A percentile compares a stretch with the other conserved stretches of the same genome.
These are phyloP conservation scores for Artibeus jamaicensis DNA, from an alignment of 2,797 vertebrate species.

Conservation along the genomic window DNA sequence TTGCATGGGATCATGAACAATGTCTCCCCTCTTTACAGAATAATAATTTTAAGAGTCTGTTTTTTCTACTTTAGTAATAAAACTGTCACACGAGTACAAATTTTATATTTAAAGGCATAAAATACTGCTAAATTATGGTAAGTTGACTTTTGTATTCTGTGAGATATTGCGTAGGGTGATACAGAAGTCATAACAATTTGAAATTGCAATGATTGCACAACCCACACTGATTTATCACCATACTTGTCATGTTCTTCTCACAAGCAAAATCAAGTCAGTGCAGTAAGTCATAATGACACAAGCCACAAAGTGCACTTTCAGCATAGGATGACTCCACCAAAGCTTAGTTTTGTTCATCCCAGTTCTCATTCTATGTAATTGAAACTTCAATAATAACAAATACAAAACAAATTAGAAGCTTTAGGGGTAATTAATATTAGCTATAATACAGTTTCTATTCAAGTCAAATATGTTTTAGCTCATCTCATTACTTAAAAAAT, in stretches of 20 bases:
- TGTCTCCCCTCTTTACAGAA: not conserved
- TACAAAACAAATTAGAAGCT: conserved; percentile 13
- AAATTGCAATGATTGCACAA: not conserved
- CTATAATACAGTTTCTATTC: not conserved
- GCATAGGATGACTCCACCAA: not conserved
- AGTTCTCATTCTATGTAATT: conserved; percentile 45
- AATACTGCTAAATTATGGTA: not conserved
- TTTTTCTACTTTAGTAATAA: conserved; percentile 4
- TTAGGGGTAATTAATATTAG: conserved; percentile 1
- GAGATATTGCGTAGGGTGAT: not conserved
- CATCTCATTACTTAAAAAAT: conserved; percentile 24
- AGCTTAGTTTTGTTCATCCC: not conserved
- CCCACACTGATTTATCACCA: not conserved
- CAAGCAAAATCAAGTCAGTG: not conserved
- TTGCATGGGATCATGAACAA: not conserved
- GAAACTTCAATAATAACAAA: conserved; percentile 36
- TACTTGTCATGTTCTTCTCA: not conserved
- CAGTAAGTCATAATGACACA: conserved; percentile 29
- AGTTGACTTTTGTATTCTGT: conserved; percentile 26
- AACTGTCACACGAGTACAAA: not conserved
- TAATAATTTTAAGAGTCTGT: not conserved
- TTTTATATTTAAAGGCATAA: not conserved
- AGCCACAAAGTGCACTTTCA: conserved; percentile 21
- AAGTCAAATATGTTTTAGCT: conserved; percentile 8
- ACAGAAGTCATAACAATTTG: not conserved